These are phyloP conservation scores for Cydia fagiglandana DNA, from an alignment of 1,140 invertebrate genomes.

Conservation along the genomic window DNA sequence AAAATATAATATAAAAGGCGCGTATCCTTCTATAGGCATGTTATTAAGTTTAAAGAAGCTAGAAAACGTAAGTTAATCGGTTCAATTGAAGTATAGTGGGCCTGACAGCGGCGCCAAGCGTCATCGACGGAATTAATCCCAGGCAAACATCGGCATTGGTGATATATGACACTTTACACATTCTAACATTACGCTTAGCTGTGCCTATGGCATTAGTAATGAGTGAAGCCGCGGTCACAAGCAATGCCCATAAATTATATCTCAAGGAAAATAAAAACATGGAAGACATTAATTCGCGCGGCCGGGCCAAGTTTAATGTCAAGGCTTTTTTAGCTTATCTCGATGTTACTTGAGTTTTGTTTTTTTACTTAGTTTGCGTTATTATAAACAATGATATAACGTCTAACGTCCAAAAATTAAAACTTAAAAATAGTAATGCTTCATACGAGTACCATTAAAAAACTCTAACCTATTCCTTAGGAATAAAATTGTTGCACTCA, in stretches of 20 bases:
- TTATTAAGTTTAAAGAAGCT: constrained; percentile 5
- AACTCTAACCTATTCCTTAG: neutral
- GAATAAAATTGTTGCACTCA: too few species aligned
- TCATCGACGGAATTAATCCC: constrained; percentile 65
- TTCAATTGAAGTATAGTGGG: constrained; percentile 14
- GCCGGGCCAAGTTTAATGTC: constrained; percentile 78
- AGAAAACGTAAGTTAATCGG: constrained; percentile 3
- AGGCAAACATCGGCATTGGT: constrained; percentile 67
- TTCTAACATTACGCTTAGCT: constrained; percentile 69
- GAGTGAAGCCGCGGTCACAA: constrained; percentile 68
- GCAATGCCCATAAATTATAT: constrained; percentile 77
- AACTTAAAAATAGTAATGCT: neutral
- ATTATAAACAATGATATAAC: constrained; percentile 66
- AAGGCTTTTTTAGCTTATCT: constrained; percentile 76
- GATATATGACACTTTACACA: constrained; percentile 76
- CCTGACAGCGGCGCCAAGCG: constrained; percentile 43
- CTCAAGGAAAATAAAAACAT: constrained; percentile 79
- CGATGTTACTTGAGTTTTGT: constrained; percentile 75
- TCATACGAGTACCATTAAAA: neutral
- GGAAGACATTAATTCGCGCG: constrained; percentile 78
- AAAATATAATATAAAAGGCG: constrained; percentile 10
- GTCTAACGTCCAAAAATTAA: constrained; percentile 38
- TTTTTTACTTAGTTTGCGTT: constrained; percentile 68
- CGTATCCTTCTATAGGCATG: neutral
- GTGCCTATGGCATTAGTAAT: constrained; percentile 70